Conservation (phyloP, 1,140 invertebrate genomes). For the Helicoverpa zea region DNA sequence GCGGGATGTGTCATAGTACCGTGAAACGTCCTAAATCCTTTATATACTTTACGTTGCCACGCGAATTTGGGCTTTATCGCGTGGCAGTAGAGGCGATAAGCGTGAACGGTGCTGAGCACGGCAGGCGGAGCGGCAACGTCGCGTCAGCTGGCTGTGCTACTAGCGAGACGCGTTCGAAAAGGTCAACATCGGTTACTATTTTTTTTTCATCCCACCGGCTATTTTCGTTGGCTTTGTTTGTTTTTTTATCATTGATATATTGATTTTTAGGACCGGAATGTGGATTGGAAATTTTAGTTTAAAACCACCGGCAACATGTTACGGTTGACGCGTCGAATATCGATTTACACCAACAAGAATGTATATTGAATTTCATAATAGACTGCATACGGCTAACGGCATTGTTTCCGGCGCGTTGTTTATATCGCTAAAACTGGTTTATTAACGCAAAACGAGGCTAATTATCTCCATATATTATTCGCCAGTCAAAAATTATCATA, state of each 20-base stretch:
- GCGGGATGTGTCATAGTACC: constrained; percentile 76
- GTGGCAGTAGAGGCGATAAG: constrained; percentile 78
- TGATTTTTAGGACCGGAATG: constrained; percentile 54
- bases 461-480: constrained; percentile 26
- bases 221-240: constrained; percentile 75
- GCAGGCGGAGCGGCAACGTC: constrained; percentile 74
- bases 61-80: constrained; percentile 62
- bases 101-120: constrained; percentile 58
- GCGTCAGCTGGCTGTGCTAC: constrained; percentile 84
- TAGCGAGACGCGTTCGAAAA: constrained; percentile 79
- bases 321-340: constrained; percentile 22
- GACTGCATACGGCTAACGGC: constrained; percentile 16
- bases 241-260: constrained; percentile 67
- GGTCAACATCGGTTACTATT: constrained; percentile 83
- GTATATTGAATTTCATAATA: constrained; percentile 42
- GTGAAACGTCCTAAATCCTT: constrained; percentile 77
- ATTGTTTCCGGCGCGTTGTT: not conserved
- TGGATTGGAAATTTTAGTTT: constrained; percentile 31
- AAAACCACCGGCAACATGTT: constrained; percentile 10
- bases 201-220: constrained; percentile 75
- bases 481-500: constrained; percentile 21
- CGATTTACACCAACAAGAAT: constrained; percentile 37
- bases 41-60: constrained; percentile 74
- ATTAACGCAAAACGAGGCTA: not conserved
- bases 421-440: not conserved